Conservation (phyloP, 2,797 vertebrate species). For the Crocodylus rhombifer region DNA sequence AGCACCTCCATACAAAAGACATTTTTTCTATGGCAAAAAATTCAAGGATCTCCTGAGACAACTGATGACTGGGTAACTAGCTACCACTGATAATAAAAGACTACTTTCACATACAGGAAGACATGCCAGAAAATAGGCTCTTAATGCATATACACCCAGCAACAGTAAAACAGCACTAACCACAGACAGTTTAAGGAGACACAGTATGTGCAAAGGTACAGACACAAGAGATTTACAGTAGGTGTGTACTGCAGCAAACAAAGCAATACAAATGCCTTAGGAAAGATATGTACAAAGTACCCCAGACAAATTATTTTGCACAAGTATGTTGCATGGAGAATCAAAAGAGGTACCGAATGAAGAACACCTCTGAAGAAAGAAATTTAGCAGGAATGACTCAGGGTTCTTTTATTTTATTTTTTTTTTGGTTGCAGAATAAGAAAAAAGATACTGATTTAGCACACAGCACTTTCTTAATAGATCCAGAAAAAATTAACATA, state of each 20-base stretch:
- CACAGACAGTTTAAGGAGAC: too few relatives aligned
- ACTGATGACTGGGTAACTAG: too few relatives aligned
- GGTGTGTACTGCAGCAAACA: not conserved
- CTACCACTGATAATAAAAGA: too few relatives aligned
- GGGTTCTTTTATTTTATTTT: not conserved
- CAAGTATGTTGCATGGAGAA: not conserved
- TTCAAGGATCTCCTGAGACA: too few relatives aligned
- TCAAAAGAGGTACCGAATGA: not conserved
- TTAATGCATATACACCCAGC: too few relatives aligned
- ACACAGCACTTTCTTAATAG: not conserved
- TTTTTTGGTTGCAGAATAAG: conserved; percentile 22
- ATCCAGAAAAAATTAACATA: conserved; percentile 39
- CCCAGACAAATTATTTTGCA: not conserved
- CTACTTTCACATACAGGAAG: too few relatives aligned
- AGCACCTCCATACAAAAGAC: too few relatives aligned
- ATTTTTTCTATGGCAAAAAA: too few relatives aligned
- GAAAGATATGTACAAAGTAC: not conserved
- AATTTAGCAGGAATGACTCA: not conserved
- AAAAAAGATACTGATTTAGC: conserved; percentile 14
- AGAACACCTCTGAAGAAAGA: not conserved
- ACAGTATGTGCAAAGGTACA: too few relatives aligned
- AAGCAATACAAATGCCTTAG: not conserved
- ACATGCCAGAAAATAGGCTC: too few relatives aligned
- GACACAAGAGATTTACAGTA: not conserved
- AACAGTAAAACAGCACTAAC: too few relatives aligned